A percentile compares a stretch with the other conserved stretches of the same genome.
Conservation (phyloP, 2,888 invertebrate species). For the Lathronympha strigana region DNA sequence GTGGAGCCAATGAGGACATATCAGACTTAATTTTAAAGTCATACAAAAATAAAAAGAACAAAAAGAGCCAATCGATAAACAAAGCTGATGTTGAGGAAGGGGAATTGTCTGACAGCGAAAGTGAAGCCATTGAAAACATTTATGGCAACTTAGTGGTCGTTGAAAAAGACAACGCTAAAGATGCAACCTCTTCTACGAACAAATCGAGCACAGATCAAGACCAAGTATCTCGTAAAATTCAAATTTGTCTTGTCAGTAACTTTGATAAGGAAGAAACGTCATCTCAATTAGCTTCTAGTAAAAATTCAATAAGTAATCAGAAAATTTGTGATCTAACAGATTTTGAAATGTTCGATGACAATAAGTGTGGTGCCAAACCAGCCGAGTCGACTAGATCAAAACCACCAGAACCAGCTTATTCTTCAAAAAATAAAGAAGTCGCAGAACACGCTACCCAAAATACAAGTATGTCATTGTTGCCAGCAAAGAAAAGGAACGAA, state of each 20-base stretch:
- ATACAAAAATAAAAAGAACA: conserved; percentile 61
- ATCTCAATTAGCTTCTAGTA: conserved; percentile 33
- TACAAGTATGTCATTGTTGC: conserved; percentile 31
- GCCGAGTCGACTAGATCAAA: background rate
- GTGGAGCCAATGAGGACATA: conserved; percentile 74
- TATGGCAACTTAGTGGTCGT: conserved; percentile 70
- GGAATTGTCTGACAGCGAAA: conserved; percentile 78
- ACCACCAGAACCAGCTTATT: conserved; percentile 14
- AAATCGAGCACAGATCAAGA: conserved; percentile 49
- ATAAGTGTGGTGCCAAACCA: conserved; percentile 25
- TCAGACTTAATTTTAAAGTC: conserved; percentile 76
- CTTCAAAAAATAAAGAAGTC: conserved; percentile 26
- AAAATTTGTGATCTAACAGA: conserved; percentile 55
- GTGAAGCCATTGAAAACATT: conserved; percentile 74
- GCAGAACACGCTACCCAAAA: conserved; percentile 34
- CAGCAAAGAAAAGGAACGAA: conserved; percentile 3
- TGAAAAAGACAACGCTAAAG: conserved; percentile 52
- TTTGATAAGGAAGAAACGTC: conserved; percentile 48
- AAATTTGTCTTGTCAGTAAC: conserved; percentile 69
- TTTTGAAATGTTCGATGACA: conserved; percentile 60
- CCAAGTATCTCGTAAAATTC: conserved; percentile 63
- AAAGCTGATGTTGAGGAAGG: conserved; percentile 74
- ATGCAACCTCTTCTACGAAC: conserved; percentile 40
- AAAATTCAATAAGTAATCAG: conserved; percentile 25
- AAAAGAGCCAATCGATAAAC: conserved; percentile 46